These are phyloP conservation scores for Platysteira castanea DNA, from an alignment of 2,113 vertebrate species.

Conservation along the genomic window DNA sequence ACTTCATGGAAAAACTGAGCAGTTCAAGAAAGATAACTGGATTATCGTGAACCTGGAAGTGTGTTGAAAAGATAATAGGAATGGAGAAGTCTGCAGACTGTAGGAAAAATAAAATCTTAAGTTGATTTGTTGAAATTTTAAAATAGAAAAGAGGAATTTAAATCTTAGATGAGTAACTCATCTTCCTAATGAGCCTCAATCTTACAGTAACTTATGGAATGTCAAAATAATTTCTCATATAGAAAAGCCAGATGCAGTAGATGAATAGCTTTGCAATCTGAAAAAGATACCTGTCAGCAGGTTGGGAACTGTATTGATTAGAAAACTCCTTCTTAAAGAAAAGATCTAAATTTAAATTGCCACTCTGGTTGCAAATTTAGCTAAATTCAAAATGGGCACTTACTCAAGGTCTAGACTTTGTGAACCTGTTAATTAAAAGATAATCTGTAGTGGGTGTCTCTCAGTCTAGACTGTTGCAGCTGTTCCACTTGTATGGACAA, in stretches of 20 bases:
- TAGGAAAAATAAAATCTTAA: neutral
- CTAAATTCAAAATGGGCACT: neutral
- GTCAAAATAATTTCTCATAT: neutral
- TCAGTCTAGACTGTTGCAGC: neutral
- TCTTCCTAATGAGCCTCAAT: neutral
- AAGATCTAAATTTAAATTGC: neutral
- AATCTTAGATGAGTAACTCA: neutral
- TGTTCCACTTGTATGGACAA: neutral
- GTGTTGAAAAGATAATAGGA: neutral
- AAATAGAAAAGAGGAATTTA: neutral
- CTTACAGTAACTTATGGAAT: neutral
- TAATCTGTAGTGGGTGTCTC: neutral
- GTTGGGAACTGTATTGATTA: neutral
- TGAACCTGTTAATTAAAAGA: neutral
- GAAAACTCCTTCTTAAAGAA: neutral
- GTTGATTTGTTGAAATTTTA: neutral
- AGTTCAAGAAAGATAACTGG: neutral
- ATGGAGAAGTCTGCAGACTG: neutral
- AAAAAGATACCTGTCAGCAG: neutral
- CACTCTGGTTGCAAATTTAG: neutral
- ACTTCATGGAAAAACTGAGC: neutral
- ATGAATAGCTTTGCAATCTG: neutral
- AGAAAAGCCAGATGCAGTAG: neutral
- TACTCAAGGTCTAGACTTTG: neutral
- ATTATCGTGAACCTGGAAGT: neutral